phyloP scores from a whole-genome alignment of 2,113 vertebrate genomes.

The Tragulus kanchil region DNA sequence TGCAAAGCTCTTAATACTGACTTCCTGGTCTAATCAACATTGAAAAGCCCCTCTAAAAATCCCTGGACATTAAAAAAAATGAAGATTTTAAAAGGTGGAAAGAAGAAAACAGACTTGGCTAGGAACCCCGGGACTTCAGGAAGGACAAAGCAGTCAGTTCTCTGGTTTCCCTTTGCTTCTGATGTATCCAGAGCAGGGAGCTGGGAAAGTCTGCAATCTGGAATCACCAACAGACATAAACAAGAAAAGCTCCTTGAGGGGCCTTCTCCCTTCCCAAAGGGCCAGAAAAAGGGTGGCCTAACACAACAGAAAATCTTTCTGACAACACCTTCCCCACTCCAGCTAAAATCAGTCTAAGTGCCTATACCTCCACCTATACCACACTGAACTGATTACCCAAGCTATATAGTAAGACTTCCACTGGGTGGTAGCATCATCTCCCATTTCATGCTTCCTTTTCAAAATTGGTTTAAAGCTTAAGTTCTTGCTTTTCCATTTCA shows the following conservation, averaged over 20 bases:
- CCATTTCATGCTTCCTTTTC: background rate
- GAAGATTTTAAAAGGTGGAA: background rate
- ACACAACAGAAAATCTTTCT: background rate
- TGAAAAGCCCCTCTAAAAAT: background rate
- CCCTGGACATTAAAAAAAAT: background rate
- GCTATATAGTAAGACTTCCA: background rate
- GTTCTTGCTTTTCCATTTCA: constrained; percentile 23
- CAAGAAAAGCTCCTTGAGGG: background rate
- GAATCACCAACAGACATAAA: background rate
- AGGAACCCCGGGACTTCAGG: background rate
- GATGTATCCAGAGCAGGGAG: background rate
- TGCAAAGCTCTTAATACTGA: background rate
- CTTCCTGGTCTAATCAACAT: background rate
- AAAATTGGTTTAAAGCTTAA: background rate
- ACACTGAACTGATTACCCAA: background rate
- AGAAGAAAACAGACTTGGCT: background rate
- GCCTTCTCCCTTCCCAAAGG: background rate
- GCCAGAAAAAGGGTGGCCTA: background rate
- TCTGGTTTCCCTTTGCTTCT: background rate
- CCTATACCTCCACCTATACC: background rate
- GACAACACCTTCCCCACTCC: background rate
- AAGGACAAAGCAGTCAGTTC: background rate
- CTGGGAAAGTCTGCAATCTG: background rate
- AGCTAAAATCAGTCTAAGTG: background rate
- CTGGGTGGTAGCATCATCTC: background rate